Base-by-base conservation (phyloP, 2,113 vertebrate genomes). In the Amblyopsis rosae region DNA sequence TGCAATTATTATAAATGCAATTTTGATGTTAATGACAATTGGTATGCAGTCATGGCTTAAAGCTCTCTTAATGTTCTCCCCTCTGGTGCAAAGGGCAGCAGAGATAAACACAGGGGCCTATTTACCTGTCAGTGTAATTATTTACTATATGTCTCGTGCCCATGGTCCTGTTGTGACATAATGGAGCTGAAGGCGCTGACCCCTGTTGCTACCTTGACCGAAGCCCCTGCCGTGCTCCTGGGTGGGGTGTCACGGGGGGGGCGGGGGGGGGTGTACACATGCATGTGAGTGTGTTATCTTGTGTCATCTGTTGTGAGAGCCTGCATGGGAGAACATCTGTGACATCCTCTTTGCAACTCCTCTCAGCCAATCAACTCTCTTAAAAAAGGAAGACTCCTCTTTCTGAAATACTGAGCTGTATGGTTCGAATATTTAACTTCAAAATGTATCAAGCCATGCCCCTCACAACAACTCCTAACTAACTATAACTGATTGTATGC, bases 81-180 rank as follows among this genome's bases (percentile, higher is more conserved):
- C 72, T 62, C 56, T 57, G 41, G 89, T 69, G 66, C 90, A 90
- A 92, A 91, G 91, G 77, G 75, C 90, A 85, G 35, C 33, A 50
- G 49, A 55, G 67, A 16, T 69, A 80, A 82, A 76, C 74, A 59
- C 33, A 0, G 26, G 48, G 67, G 62, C 49, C 58, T 17, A 82
- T 93, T 90, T 91, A 85, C 76, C 2, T 65, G 60, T 32, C 13
- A 53, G 81, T 86, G 65, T 92, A 93, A 93, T 93, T 82, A 93
- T 93, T 92, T 76, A 93, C 89, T 53, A 26, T 26, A 26, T 26
- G 26, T 26, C 26, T 26, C 26, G 26, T 26, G 26, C 26, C 26
- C 2, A 2, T 26, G 26, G 26, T 2, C 26, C 26, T 26, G 26
- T 26, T 26, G 26, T 41, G 35, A 41, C 35, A 41, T 41, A 41